Evolutionary conservation across 2,113 vertebrate species (phyloP).

Genomic region (Corvus hawaiiensis): DNA sequence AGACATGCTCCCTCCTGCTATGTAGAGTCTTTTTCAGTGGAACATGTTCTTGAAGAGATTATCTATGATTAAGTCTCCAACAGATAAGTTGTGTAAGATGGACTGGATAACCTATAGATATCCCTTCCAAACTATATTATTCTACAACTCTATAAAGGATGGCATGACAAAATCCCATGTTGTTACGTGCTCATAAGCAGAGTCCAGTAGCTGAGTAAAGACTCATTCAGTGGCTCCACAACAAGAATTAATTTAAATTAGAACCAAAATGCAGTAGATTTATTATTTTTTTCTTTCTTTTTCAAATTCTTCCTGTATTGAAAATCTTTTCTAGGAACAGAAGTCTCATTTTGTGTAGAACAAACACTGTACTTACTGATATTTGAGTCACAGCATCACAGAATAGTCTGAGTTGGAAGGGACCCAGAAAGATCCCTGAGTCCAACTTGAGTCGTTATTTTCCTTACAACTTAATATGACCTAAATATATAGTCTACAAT

Average conservation of each 20-base stretch:
- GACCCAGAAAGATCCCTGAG: background rate
- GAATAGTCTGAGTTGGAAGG: background rate
- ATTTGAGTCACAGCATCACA: background rate
- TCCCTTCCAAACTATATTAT: background rate
- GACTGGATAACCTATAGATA: background rate
- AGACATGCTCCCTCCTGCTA: background rate
- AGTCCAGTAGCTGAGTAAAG: background rate
- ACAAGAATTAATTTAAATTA: background rate
- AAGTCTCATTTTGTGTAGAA: background rate
- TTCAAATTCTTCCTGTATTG: background rate
- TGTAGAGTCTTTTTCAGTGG: background rate
- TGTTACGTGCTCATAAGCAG: background rate
- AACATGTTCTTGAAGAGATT: background rate
- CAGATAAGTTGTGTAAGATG: rapidly evolving
- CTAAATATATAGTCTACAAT: background rate
- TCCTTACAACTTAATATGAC: background rate
- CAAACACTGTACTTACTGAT: background rate
- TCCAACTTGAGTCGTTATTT: background rate
- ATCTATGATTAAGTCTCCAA: background rate
- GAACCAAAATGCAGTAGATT: background rate
- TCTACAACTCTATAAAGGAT: background rate
- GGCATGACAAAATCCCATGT: background rate
- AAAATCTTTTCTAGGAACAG: background rate
- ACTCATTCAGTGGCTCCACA: background rate
- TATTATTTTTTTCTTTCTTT: background rate